Percentiles rank a stretch among this genome's conserved stretches.
These are phyloP conservation scores for Eurypyga helias DNA, from an alignment of 2,113 vertebrate species.

Conservation along the genomic window DNA sequence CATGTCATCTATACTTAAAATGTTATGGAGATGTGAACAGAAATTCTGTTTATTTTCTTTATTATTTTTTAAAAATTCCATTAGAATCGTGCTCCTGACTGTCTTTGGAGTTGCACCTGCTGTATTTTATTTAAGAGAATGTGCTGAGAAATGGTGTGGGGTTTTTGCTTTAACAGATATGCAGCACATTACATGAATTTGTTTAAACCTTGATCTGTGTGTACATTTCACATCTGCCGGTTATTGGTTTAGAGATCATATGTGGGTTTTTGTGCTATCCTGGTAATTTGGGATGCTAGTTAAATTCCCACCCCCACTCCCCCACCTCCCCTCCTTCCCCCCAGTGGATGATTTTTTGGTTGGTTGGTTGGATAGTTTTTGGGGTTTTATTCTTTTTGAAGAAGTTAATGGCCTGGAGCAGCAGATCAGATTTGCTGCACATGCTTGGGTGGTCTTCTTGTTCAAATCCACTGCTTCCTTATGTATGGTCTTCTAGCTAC, in stretches of 20 bases:
- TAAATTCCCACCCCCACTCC: too few species aligned
- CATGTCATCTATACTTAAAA: neutral
- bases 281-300: neutral
- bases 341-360: too few species aligned
- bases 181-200: neutral
- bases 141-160: neutral
- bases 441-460: neutral
- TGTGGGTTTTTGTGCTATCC: neutral
- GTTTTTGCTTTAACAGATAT: neutral
- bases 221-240: neutral
- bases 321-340: too few species aligned
- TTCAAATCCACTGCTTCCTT: neutral
- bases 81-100: neutral
- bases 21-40: neutral
- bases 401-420: neutral
- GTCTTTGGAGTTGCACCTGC: neutral
- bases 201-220: neutral
- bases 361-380: too few species aligned
- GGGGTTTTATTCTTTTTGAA: neutral
- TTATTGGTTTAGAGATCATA: neutral
- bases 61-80: neutral
- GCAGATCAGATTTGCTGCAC: neutral
- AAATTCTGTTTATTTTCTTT: neutral
- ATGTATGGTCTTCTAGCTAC: neutral
- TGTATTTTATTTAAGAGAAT: neutral